Conservation (phyloP, 2,888 invertebrate genomes). For the Rhopalosiphum nymphaeae region DNA sequence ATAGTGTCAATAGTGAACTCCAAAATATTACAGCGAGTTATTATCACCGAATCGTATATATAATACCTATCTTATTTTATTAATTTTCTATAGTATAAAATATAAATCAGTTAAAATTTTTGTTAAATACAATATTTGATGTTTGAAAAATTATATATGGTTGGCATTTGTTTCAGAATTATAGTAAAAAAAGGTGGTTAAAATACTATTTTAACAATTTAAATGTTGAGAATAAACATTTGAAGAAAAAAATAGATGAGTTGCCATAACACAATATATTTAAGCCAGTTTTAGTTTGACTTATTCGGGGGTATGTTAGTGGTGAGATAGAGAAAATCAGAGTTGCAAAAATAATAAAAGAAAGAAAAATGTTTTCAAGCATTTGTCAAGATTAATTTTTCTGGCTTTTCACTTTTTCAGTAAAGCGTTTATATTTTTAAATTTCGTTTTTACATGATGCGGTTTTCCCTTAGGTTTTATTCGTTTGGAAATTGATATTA, state of each 20-base stretch:
- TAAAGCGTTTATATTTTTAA: background rate
- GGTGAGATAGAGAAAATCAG: background rate
- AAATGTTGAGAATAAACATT: background rate
- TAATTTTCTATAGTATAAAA: background rate
- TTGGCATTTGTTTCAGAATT: background rate
- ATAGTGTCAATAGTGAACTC: background rate
- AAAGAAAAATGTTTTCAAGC: background rate
- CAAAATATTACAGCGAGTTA: background rate
- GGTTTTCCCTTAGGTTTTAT: background rate
- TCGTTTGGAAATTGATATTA: background rate
- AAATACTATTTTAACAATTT: background rate
- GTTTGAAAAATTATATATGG: background rate
- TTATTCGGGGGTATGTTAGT: background rate
- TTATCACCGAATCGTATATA: background rate
- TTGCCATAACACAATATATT: background rate
- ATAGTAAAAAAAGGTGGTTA: background rate
- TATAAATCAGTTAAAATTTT: background rate
- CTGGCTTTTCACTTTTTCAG: background rate
- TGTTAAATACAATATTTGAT: background rate
- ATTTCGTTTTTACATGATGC: background rate
- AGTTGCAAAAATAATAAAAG: background rate
- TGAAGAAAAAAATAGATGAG: background rate
- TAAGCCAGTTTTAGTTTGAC: background rate
- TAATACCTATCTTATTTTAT: background rate
- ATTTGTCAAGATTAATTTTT: slow-evolving; percentile 2